Conservation (phyloP, 2,888 invertebrate genomes). For the Sycophila texana region DNA sequence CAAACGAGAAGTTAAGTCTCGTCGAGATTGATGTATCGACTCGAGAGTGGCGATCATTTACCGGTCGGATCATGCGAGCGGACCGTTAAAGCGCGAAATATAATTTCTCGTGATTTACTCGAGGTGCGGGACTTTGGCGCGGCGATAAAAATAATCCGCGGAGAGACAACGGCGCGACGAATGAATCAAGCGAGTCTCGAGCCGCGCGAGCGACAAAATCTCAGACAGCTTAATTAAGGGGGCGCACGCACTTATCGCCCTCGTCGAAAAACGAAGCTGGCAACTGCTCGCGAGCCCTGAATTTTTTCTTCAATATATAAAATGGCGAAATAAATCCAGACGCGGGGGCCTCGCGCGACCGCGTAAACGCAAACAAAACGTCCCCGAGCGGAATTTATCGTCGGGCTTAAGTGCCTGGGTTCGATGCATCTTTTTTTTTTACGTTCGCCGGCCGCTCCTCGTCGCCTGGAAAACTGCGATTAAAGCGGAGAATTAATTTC, state of each 20-base stretch:
- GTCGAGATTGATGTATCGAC: conserved; percentile 28
- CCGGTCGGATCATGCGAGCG: not conserved
- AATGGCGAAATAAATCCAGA: conserved; percentile 39
- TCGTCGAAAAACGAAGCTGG: conserved; percentile 1
- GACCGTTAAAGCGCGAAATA: conserved; percentile 28
- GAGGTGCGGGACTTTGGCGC: not conserved
- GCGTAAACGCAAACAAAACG: conserved; percentile 37
- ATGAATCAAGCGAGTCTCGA: conserved; percentile 40
- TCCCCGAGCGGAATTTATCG: conserved; percentile 44
- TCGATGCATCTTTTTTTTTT: conserved; percentile 37
- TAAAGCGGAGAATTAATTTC: conserved; percentile 9
- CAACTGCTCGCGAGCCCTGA: not conserved
- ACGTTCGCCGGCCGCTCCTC: not conserved
- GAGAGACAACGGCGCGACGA: conserved; percentile 25
- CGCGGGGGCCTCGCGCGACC: conserved; percentile 4
- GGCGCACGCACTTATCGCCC: conserved; percentile 23
- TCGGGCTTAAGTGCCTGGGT: conserved; percentile 45
- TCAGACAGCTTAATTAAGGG: conserved; percentile 50
- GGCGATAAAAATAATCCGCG: conserved; percentile 39
- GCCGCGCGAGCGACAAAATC: conserved; percentile 28
- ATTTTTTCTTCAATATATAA: conserved; percentile 31
- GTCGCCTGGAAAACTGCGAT: conserved; percentile 30
- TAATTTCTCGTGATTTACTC: conserved; percentile 32
- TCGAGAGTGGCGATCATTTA: conserved; percentile 8
- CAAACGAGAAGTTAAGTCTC: conserved; percentile 13